Evolutionary conservation across 2,113 vertebrate genomes (phyloP).

Genomic region (Malurus alboscapulatus): DNA sequence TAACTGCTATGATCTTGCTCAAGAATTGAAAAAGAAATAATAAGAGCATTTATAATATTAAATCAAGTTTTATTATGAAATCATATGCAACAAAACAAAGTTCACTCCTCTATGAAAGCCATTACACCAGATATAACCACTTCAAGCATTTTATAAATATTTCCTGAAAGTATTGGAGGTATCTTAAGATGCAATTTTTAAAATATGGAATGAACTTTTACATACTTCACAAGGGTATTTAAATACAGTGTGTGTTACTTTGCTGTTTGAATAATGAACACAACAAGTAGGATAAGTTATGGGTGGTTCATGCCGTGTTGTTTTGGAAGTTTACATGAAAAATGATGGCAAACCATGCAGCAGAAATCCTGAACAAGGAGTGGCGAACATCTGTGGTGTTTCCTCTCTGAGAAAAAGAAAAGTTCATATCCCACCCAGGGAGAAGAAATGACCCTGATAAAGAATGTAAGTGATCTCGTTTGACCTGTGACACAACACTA

Average conservation of each 20-base stretch:
- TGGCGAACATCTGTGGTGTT: constrained; percentile 76
- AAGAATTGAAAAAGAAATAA: background rate
- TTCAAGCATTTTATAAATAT: background rate
- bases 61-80: background rate
- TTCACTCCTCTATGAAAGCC: background rate
- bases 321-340: constrained; percentile 22
- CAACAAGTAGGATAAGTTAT: background rate
- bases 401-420: constrained; percentile 65
- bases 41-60: background rate
- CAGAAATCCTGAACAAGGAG: constrained; percentile 33
- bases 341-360: background rate
- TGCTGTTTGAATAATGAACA: background rate
- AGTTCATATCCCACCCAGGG: constrained; percentile 79
- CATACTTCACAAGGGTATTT: background rate
- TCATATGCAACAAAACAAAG: background rate
- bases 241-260: background rate
- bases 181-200: background rate
- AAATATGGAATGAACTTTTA: background rate
- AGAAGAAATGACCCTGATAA: constrained; percentile 76
- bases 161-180: background rate
- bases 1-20: background rate
- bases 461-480: constrained; percentile 75
- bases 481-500: constrained; percentile 68
- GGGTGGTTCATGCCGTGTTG: background rate
- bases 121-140: background rate